phyloP scores from a whole-genome alignment of 2,797 vertebrate species.

The Microctenopoma steveboyesi region DNA sequence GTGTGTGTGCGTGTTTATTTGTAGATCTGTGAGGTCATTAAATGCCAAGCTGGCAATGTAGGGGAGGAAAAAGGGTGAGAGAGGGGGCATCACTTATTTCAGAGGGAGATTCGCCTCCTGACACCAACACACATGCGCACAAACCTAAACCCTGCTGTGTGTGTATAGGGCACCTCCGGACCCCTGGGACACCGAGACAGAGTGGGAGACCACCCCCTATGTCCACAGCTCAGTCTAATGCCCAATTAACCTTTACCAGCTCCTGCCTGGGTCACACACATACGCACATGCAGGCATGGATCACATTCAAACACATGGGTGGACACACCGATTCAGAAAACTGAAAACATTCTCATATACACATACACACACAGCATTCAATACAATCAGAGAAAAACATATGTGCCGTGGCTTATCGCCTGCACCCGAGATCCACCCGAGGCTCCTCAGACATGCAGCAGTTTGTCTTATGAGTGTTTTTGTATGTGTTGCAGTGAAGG shows the following conservation, averaged over 20 bases:
- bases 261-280: slow-evolving; percentile 54
- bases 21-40: slow-evolving; percentile 57
- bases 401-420: slow-evolving; percentile 44
- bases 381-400: slow-evolving; percentile 13
- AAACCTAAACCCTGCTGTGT: slow-evolving; percentile 57
- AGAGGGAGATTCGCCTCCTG: slow-evolving; percentile 42
- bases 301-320: slow-evolving; percentile 33
- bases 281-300: slow-evolving; percentile 18
- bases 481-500: slow-evolving; percentile 1
- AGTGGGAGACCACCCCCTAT: slow-evolving; percentile 68
- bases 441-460: slow-evolving; percentile 18
- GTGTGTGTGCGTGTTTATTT: slow-evolving; percentile 6
- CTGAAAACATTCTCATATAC: slow-evolving; percentile 14
- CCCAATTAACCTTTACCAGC: slow-evolving; percentile 87
- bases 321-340: slow-evolving; percentile 17
- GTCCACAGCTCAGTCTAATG: slow-evolving; percentile 78
- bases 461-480: slow-evolving; percentile 5
- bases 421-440: slow-evolving; percentile 61
- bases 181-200: slow-evolving; percentile 68
- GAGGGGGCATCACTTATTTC: slow-evolving; percentile 53
- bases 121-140: slow-evolving; percentile 35
- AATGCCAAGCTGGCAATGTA: slow-evolving; percentile 62
- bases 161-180: slow-evolving; percentile 78
- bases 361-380: slow-evolving; percentile 20
- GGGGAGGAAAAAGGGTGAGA: slow-evolving; percentile 15